Evolutionary conservation across 2,888 invertebrate genomes (phyloP), one percentile per base, ranked within the genome.

Genomic region (Spisula subtruncata): DNA sequence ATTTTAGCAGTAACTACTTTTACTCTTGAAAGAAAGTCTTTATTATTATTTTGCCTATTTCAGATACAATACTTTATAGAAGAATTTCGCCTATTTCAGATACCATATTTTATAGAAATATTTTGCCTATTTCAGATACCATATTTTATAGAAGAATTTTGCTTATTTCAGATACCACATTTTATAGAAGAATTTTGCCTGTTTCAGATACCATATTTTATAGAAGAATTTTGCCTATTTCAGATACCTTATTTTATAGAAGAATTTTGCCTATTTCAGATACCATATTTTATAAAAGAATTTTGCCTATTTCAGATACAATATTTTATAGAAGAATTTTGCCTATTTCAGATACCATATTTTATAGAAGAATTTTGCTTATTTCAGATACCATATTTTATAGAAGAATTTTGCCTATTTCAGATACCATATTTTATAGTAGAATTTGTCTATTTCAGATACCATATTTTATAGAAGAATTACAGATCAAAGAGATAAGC

Each of bases 181-280:
- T 98, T 99, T 97, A 98, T 99, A 97, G 98, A 98, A 92, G 98
- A 98, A 93, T 97, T 99, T n/a, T n/a, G n/a, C n/a, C n/a, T n/a
- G n/a, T n/a, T n/a, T n/a, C 92, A 96, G 96, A 97, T 98, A 92
- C 99, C 99, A 0, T 98, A 98, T 94, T 98, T 99, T 97, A 98
- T 99, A 97, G 98, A 98, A 92, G 98, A 98, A 93, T 97, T 99
- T n/a, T n/a, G n/a, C n/a, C n/a, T n/a, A n/a, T n/a, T n/a, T n/a
- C 92, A 96, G 96, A 97, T 98, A 92, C 99, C 99, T 0, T 98
- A 98, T 94, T 98, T 99, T 97, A 98, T 99, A 97, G 98, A 98
- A 92, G 98, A 98, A 93, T 97, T 99, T n/a, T n/a, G n/a, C n/a
- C n/a, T n/a, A n/a, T n/a, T n/a, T n/a, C 92, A 96, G 96, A 97